A percentile compares a stretch with the other conserved stretches of the same genome.
These are phyloP conservation scores for Dryobates pubescens DNA, from an alignment of 2,797 vertebrate species.

Conservation along the genomic window DNA sequence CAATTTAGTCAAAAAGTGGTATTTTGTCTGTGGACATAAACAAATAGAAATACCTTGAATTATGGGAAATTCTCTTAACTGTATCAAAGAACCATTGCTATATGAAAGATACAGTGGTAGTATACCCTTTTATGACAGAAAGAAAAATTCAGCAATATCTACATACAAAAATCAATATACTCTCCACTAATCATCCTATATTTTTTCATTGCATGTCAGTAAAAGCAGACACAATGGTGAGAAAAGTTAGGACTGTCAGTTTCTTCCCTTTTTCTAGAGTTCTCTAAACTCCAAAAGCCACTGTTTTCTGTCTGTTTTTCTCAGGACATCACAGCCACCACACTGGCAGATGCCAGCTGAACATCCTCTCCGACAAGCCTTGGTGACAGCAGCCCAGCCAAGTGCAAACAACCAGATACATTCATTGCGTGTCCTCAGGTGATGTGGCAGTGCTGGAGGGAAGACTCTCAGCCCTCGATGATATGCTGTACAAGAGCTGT, in stretches of 20 bases:
- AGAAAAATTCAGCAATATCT: background rate
- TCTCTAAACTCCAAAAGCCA: background rate
- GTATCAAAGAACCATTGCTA: background rate
- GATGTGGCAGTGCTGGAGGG: fast-evolving
- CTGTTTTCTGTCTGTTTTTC: background rate
- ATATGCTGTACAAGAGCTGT: fast-evolving
- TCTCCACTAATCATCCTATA: background rate
- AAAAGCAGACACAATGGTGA: background rate
- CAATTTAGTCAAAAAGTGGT: constrained; percentile 8
- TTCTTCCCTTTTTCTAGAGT: background rate
- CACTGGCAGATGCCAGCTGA: fast-evolving
- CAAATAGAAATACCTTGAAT: constrained; percentile 19
- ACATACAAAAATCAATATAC: background rate
- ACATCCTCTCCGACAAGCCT: background rate
- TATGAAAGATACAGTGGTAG: background rate
- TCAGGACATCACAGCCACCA: background rate
- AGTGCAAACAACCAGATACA: background rate
- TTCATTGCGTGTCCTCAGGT: background rate
- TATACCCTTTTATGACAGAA: background rate
- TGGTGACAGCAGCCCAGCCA: background rate
- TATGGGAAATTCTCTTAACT: background rate
- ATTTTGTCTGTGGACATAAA: constrained; percentile 5
- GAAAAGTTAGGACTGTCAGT: background rate
- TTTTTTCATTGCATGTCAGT: background rate
- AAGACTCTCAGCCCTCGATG: background rate